Base-by-base conservation (phyloP, 2,888 invertebrate genomes). In the Cactoblastis cactorum region DNA sequence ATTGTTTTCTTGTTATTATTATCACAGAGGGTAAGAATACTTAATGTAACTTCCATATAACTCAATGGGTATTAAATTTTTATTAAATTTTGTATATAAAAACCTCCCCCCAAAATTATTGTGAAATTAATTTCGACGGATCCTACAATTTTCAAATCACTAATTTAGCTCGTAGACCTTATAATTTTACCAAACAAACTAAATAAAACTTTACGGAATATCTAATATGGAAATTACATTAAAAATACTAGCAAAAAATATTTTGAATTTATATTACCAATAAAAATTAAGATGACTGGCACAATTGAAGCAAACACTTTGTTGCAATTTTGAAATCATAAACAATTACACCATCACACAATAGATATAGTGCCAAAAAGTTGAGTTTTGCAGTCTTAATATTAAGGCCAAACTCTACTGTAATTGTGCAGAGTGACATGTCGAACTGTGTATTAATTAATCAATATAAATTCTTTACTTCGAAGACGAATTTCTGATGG, bases 31-130 rank as follows among this genome's bases (percentile, higher is more conserved):
- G 49, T 38, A 4, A 53, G 57, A n/a, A 54, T 63, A 6, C 28
- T 9, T 28, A 68, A 78, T 80, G 80, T 79, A 81, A 83, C 71
- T 81, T 84, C 84, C 83, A 82, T 81, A 71, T 74, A 37, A 8
- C 28, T 28, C 5, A 4, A 28, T 28, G 9, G 8, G 28, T 1
- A 28, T 22, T 28, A 28, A 4, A 6, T 28, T 28, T 28, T 28
- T 9, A 6, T 9, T 28, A 28, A 28, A 6, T 28, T 28, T 1
- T 28, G 9, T 9, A 6, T 28, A 28, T 1, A 9, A 28, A 28
- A 28, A 28, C 28, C 28, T 28, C 22, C 22, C 22, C 6, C 28
- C 28, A 8, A 28, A 9, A 28, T 28, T 9, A 28, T 28, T 9
- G 9, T 9, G 8, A 28, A 6, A 28, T 28, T 9, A 9, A 9